Evolutionary conservation across 2,888 invertebrate species (phyloP).

Genomic region (Sesamia inferens): DNA sequence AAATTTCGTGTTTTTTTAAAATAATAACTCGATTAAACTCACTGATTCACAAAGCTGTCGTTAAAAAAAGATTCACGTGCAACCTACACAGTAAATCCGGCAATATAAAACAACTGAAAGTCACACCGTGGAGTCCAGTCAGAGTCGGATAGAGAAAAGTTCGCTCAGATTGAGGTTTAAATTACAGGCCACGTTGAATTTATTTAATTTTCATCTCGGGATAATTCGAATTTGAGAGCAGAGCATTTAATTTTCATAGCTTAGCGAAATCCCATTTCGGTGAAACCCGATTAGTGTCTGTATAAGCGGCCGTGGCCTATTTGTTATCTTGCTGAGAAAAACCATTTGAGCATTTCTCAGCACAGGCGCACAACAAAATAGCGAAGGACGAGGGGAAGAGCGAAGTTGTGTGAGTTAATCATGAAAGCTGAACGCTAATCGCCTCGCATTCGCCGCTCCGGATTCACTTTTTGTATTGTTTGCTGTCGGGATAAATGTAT

Average conservation of each 20-base stretch:
- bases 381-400: slow-evolving; percentile 67
- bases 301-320: slow-evolving; percentile 81
- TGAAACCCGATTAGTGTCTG: slow-evolving; percentile 80
- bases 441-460: slow-evolving; percentile 70
- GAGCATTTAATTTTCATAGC: slow-evolving; percentile 82
- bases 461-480: slow-evolving; percentile 74
- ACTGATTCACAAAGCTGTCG: slow-evolving; percentile 31
- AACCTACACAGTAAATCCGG: slow-evolving; percentile 40
- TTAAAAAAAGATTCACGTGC: slow-evolving; percentile 34
- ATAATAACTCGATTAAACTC: slow-evolving; percentile 28
- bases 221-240: slow-evolving; percentile 80
- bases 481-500: slow-evolving; percentile 67
- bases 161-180: slow-evolving; percentile 74
- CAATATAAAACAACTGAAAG: slow-evolving; percentile 60
- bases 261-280: slow-evolving; percentile 81
- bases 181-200: slow-evolving; percentile 77
- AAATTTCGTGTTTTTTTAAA: slow-evolving; percentile 28
- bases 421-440: slow-evolving; percentile 78
- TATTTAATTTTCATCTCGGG: slow-evolving; percentile 80
- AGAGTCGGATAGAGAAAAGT: slow-evolving; percentile 71
- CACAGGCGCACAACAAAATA: slow-evolving; percentile 66
- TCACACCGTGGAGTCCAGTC: slow-evolving; percentile 67
- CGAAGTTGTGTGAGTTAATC: slow-evolving; percentile 78
- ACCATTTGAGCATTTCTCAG: slow-evolving; percentile 65
- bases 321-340: slow-evolving; percentile 80